Evolutionary conservation across 2,113 vertebrate genomes (phyloP).

Genomic region (Equus przewalskii): DNA sequence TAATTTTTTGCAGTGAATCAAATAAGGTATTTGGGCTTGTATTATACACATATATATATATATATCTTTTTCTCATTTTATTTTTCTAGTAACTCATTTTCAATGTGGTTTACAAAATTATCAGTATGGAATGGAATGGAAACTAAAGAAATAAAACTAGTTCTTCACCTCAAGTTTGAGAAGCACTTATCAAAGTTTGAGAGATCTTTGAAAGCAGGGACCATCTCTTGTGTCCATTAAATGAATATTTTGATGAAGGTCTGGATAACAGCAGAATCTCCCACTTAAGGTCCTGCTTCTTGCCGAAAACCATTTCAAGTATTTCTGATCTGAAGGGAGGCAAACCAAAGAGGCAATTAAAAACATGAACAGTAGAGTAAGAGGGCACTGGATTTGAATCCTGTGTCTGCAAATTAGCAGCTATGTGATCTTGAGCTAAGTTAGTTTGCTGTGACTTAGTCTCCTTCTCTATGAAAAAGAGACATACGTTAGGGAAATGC

Average conservation of each 20-base stretch:
- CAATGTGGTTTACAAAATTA: conserved; percentile 15
- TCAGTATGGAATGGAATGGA: not conserved
- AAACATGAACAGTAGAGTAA: not conserved
- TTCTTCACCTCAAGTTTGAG: conserved; percentile 40
- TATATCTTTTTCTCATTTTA: not conserved
- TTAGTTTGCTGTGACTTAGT: not conserved
- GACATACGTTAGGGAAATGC: not conserved
- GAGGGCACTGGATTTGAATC: not conserved
- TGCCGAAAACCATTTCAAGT: not conserved
- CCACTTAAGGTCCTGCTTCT: not conserved
- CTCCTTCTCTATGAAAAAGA: not conserved
- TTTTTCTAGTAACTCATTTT: conserved; percentile 48
- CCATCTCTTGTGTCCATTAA: not conserved
- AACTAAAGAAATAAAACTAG: not conserved
- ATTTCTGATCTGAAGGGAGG: not conserved
- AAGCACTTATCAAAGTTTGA: not conserved
- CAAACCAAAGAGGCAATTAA: not conserved
- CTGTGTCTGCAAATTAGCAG: not conserved
- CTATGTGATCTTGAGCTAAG: not conserved
- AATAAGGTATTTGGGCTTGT: conserved; percentile 30
- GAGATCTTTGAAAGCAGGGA: not conserved
- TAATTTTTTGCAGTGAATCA: not conserved
- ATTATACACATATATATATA: not conserved
- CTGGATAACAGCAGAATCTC: not conserved
- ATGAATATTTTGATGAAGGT: not conserved